Base-by-base conservation (phyloP, 1,140 invertebrate genomes). In the Saccostrea cuccullata region DNA sequence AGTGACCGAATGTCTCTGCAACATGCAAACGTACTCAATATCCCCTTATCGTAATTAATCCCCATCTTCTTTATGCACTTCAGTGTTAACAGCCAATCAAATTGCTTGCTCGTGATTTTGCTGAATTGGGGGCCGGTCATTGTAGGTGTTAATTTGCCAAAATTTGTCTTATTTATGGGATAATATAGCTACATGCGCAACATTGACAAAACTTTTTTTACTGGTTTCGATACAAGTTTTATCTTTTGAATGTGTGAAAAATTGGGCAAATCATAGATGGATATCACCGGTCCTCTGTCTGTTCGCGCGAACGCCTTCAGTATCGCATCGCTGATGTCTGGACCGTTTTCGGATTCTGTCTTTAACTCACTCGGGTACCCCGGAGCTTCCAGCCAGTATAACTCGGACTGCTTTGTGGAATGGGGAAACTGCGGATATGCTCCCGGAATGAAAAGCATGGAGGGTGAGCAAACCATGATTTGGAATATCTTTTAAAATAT, bases 251-350 rank as follows among this genome's bases (percentile, higher is more conserved):
- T 84, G 82, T 56, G 82, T 55, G 40, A 55, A 84, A 56, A 55
- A 23, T 55, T 56, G 40, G 36, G 60, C 23, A 87, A 20, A 67
- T 30, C 30, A 30, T 73, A 56, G 40, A 89, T 89, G 89, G 89
- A 89, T 85, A 85, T 87, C 55, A 89, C 82, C n/a, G 86, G 82
- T 2, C 91, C 92, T 9, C 89, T 93, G 86, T 93, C 93, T 64
- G 89, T 90, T 12, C 82, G 92, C 77, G 93, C 93, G 23, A 94
- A 93, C 86, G 92, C 92, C 55, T 94, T 94, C 87, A 93, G 91
- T 67, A 94, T 94, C 85, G 91, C 91, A 23, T 92, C 92, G 23
- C 89, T 94, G 17, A 93, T 94, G 93, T 93, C 93, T 12, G 91
- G 90, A 12, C 91, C 92, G 12, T 88, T 89, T 23, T 58, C 89